Conservation (phyloP, 2,797 vertebrate species). For the Tolypeutes matacus region DNA sequence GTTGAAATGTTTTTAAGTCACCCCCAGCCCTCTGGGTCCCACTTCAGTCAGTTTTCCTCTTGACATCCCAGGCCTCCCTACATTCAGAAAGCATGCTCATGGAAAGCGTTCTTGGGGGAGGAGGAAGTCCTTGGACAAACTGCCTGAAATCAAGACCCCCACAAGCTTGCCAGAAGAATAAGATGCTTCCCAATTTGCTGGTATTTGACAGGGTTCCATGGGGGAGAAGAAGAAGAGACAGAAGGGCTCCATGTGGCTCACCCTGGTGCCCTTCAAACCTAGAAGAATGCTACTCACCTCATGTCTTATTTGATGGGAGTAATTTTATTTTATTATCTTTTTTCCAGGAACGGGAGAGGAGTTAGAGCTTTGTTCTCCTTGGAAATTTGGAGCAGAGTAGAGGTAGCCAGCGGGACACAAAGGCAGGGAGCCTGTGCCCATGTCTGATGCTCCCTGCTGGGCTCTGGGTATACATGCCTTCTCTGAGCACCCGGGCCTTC, state of each 20-base stretch:
- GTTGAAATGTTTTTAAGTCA: neutral
- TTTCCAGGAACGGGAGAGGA: neutral
- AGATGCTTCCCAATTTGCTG: neutral
- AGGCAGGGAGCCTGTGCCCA: neutral
- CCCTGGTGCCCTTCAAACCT: neutral
- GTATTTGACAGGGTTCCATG: neutral
- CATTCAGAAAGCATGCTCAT: neutral
- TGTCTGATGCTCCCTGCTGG: neutral
- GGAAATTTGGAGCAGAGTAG: neutral
- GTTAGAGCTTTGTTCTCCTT: neutral
- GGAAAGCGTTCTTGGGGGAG: no score
- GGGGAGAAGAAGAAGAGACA: neutral
- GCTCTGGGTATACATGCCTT: neutral
- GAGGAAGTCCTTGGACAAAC: no score
- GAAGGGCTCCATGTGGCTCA: neutral
- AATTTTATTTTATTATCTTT: no score
- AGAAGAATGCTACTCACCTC: neutral
- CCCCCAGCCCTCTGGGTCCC: neutral
- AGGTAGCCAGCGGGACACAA: neutral
- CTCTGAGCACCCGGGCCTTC: neutral
- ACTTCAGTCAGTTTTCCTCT: neutral
- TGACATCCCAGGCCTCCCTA: neutral
- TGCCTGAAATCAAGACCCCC: no score
- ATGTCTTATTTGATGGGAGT: neutral
- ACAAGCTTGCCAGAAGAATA: neutral